Evolutionary conservation across 2,113 vertebrate species (phyloP), one percentile per base, ranked within the genome.

Genomic region (Anser cygnoides): DNA sequence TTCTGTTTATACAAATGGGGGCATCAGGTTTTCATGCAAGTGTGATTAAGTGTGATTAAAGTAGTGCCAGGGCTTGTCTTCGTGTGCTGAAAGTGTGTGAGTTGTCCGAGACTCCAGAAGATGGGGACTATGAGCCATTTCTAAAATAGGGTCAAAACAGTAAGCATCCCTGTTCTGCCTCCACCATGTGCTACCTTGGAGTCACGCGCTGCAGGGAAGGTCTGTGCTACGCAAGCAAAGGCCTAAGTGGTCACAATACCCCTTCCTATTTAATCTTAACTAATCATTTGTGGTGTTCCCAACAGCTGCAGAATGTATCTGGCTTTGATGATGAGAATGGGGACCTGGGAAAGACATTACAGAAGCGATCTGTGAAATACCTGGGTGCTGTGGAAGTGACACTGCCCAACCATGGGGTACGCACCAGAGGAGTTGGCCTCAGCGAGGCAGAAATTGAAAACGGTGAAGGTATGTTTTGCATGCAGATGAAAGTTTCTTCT

Each of bases 241-340:
- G 41, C 58, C 44, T 25, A 13, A 33, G 37, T 58, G 49, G 8
- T n/a, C 14, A 4, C 8, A 54, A n/a, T 14, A 39, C 13, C 50
- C 41, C 55, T 77, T 66, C 37, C 41, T 77, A 3, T 54, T 77
- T 33, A 20, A 52, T 41, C 5, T 0, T 11, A 54, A 37, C 18
- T 9, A 39, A 33, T 54, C 20, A 21, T 22, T 35, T 92, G 65
- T 68, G 52, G 58, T 73, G 77, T 76, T 89, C 49, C 71, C 44
- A 62, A 89, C 93, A 98, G 98, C 93, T 98, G 63, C 98, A 98
- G 96, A 97, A 98, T 15, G 77, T 98, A 31, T 97, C 98, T 67
- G 97, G 92, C 29, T 67, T 93, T n/a, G 92, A 92, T 39, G 94
- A 90, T 15, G 68, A 91, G 59, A 89, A 89, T 7, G 86, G 83